phyloP scores from a whole-genome alignment of 2,113 vertebrate genomes.

The Myotis yumanensis region DNA sequence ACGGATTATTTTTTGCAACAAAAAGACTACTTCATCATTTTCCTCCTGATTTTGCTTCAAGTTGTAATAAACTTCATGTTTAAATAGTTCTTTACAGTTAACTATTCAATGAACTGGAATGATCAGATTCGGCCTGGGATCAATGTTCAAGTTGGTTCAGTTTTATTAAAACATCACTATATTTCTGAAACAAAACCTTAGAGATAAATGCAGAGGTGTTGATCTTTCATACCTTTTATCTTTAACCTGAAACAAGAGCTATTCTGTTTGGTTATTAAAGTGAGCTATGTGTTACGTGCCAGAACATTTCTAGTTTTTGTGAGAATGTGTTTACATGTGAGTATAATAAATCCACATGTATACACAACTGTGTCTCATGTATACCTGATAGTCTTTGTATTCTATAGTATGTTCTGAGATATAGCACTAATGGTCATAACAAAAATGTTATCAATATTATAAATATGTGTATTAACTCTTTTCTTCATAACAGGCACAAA shows the following conservation, averaged over 20 bases:
- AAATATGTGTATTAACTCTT: conserved; percentile 50
- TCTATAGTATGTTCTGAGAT: conserved; percentile 70
- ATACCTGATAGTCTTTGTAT: conserved; percentile 77
- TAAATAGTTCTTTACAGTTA: conserved; percentile 87
- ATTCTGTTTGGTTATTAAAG: conserved; percentile 74
- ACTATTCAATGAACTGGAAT: conserved; percentile 76
- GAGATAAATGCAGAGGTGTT: conserved; percentile 74
- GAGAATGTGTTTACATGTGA: conserved; percentile 69
- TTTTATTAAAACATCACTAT: conserved; percentile 80
- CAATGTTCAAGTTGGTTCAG: conserved; percentile 76
- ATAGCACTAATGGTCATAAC: conserved; percentile 61
- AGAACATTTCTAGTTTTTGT: conserved; percentile 83
- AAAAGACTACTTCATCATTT: conserved; percentile 93
- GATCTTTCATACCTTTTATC: conserved; percentile 69
- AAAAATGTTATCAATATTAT: conserved; percentile 59
- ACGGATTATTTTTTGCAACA: conserved; percentile 93
- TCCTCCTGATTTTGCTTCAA: conserved; percentile 93
- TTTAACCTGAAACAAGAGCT: conserved; percentile 74
- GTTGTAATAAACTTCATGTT: conserved; percentile 94
- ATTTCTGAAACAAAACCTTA: conserved; percentile 76
- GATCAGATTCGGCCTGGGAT: conserved; percentile 79
- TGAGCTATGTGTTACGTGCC: conserved; percentile 82
- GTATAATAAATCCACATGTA: conserved; percentile 61
- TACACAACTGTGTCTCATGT: conserved; percentile 72
- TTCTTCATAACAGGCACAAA: conserved; percentile 66